Base-by-base conservation (phyloP, 2,888 invertebrate species). In the Plebejus argus region DNA sequence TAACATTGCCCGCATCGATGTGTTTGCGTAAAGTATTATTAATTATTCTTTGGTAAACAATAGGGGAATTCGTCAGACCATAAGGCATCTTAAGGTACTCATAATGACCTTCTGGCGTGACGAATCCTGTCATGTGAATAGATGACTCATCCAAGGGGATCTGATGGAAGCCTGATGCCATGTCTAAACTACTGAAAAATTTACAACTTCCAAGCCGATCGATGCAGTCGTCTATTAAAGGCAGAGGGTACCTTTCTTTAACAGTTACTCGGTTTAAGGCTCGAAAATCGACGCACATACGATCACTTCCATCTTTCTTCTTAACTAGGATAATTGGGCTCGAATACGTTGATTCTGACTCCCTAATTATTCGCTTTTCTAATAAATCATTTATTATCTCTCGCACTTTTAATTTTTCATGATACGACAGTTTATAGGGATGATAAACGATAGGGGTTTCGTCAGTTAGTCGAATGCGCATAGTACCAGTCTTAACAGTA, bases 181-280 rank as follows among this genome's bases (percentile, higher is more conserved):
- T 28, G 28, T 28, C 28, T 2, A 28, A 28, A 2, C 12, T 15
- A 23, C 70, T 70, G 10, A 70, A 70, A n/a, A 23, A 70, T 15
- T 23, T n/a, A 70, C 28, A 8, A 23, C 15, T 28, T 15, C 70
- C 70, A 28, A 70, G 33, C 70, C 70, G 23, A 70, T 70, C 70
- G 23, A 70, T 28, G 23, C 33, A 76, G 7, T 66, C 76, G 88
- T 83, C 81, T 0, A 84, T 82, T 4, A 78, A 10, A 15, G 77
- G 77, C 18, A 77, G n/a, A 35, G 77, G 77, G 39, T 77, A 71
- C 12, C 71, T 23, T 33, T 56, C 56, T 35, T 72, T 82, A 8
- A 76, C 33, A 3, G 83, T 82, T 78, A 80, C 82, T 20, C 56
- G 80, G 78, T 84, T 85, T 58, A 83, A 76, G 20, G 82, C 81